Evolutionary conservation across 2,797 vertebrate species (phyloP).

Genomic region (Pantherophis vulpinus): DNA sequence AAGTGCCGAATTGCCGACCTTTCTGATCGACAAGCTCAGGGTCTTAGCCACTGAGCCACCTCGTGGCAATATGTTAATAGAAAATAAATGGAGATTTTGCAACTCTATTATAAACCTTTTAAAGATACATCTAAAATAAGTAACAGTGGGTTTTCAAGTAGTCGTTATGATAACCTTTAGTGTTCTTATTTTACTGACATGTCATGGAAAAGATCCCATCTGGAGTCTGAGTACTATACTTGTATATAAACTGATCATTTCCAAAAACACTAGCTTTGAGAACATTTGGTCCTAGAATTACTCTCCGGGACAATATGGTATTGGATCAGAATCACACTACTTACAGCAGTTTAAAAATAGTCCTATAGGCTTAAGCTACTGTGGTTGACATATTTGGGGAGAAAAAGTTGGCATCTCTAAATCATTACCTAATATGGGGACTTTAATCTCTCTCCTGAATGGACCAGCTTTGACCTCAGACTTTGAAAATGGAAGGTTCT

Average conservation of each 20-base stretch:
- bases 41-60: too few relatives aligned
- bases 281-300: not conserved
- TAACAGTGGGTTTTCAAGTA: conserved; percentile 5
- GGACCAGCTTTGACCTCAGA: not conserved
- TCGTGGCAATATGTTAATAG: not conserved
- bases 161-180: conserved; percentile 36
- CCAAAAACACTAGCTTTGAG: not conserved
- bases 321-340: not conserved
- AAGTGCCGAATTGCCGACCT: too few relatives aligned
- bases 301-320: not conserved
- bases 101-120: not conserved
- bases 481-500: not conserved
- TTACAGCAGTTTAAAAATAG: not conserved
- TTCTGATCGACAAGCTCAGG: too few relatives aligned
- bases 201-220: conserved; percentile 30
- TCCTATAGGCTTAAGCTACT: not conserved
- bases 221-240: not conserved
- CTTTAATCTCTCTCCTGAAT: not conserved
- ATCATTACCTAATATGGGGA: not conserved
- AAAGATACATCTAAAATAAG: not conserved
- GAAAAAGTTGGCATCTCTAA: not conserved
- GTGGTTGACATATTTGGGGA: not conserved
- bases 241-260: not conserved
- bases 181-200: conserved; percentile 31
- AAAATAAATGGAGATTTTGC: not conserved